A percentile compares a stretch with the other conserved stretches of the same genome.
Conservation (phyloP, 2,888 invertebrate species). For the Yponomeuta cagnagella region DNA sequence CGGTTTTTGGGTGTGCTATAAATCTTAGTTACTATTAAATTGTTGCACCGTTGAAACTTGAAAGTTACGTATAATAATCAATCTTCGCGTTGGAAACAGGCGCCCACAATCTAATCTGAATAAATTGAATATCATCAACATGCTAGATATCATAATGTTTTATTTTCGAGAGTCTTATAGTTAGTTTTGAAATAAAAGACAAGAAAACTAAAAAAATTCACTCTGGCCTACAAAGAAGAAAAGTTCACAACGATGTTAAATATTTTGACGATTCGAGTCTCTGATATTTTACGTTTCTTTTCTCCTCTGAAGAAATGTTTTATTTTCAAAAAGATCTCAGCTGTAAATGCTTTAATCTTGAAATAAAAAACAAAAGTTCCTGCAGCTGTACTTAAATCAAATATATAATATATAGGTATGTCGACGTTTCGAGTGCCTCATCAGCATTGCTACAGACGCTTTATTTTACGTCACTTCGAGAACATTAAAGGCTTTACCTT, state of each 20-base stretch:
- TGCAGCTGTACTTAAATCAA: background rate
- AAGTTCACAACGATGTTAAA: background rate
- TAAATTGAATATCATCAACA: conserved; percentile 12
- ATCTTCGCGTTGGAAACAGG: conserved; percentile 23
- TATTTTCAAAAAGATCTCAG: background rate
- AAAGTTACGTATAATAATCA: conserved; percentile 54
- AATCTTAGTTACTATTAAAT: conserved; percentile 60
- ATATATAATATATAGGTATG: background rate
- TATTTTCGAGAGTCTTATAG: background rate
- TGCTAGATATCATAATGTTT: background rate
- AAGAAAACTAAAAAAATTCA: background rate
- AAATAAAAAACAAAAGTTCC: background rate
- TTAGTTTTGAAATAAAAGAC: background rate
- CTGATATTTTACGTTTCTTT: background rate
- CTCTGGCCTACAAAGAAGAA: background rate
- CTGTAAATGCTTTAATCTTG: conserved; percentile 1
- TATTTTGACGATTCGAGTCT: background rate
- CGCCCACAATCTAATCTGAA: conserved; percentile 7
- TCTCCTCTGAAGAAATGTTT: background rate
- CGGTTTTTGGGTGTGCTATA: conserved; percentile 37
- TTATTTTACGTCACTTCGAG: conserved; percentile 11
- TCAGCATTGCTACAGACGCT: background rate
- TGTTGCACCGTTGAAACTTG: conserved; percentile 40
- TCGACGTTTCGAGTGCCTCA: background rate
- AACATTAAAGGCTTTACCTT: conserved; percentile 15